Percentiles rank a stretch among this genome's conserved stretches.
Conservation (phyloP, 2,888 invertebrate species). For the Anagyrus pseudococci region DNA sequence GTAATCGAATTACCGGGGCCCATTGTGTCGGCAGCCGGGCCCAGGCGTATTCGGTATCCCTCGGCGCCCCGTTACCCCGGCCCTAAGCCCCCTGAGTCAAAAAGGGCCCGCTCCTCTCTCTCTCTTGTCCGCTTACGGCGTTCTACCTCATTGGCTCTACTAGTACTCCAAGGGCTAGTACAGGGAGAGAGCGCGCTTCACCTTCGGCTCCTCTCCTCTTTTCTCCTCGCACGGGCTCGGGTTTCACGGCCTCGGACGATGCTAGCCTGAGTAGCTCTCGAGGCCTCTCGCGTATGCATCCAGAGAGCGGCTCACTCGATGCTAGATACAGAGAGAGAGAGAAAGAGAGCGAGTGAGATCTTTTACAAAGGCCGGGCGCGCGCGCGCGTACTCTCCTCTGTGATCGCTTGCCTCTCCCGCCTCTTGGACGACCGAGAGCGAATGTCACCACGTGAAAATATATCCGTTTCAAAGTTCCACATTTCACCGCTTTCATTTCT, state of each 20-base stretch:
- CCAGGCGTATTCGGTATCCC: conserved; percentile 61
- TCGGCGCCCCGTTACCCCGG: conserved; percentile 1
- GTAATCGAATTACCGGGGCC: conserved; percentile 61
- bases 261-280: background rate
- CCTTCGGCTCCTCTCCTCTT: background rate
- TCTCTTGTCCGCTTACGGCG: conserved; percentile 14
- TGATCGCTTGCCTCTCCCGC: too few relatives aligned
- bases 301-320: conserved; percentile 39
- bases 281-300: background rate
- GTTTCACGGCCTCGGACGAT: too few relatives aligned
- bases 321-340: too few relatives aligned
- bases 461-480: conserved; percentile 57
- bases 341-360: conserved; percentile 51
- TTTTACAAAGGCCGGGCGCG: conserved; percentile 57
- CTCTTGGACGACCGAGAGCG: conserved; percentile 39
- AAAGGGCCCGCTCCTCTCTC: conserved; percentile 5
- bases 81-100: background rate
- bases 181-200: too few relatives aligned
- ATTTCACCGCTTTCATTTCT: conserved; percentile 35
- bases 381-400: conserved; percentile 40
- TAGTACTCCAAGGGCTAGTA: too few relatives aligned
- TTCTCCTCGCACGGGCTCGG: too few relatives aligned
- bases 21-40: conserved; percentile 58
- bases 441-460: conserved; percentile 59
- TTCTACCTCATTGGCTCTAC: too few relatives aligned